These are phyloP conservation scores for Hozukius guyotensis DNA, from an alignment of 2,797 vertebrate genomes.

Conservation along the genomic window DNA sequence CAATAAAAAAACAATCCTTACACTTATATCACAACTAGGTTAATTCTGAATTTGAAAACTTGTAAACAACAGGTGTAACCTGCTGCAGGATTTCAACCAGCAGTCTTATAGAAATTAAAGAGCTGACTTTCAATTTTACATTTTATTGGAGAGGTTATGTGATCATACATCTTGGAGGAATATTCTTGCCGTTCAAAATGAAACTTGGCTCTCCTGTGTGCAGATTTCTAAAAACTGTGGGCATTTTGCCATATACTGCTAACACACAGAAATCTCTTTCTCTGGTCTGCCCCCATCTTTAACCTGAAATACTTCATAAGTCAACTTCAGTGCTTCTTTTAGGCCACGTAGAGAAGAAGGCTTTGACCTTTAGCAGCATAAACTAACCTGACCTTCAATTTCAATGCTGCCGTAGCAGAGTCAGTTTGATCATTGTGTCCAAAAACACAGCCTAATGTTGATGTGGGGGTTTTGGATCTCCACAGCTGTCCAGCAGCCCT, in stretches of 20 bases:
- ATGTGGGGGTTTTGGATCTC: constrained; percentile 59
- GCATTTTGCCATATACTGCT: background rate
- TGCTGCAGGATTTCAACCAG: background rate
- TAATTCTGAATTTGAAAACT: background rate
- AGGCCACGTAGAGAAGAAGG: background rate
- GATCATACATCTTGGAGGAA: background rate
- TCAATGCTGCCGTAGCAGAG: constrained; percentile 27
- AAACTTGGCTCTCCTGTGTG: background rate
- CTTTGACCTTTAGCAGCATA: constrained; percentile 50
- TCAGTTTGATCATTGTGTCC: constrained; percentile 49
- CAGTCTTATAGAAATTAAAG: background rate
- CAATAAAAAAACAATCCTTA: background rate
- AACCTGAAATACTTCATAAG: constrained; percentile 3
- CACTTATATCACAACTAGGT: background rate
- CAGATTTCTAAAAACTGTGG: constrained; percentile 21
- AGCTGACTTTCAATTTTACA: background rate
- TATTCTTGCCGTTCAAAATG: constrained; percentile 6
- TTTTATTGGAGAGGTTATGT: background rate
- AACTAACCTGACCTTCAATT: constrained; percentile 65
- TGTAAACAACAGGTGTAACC: background rate
- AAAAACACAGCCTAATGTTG: constrained; percentile 43
- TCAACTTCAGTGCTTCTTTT: constrained; percentile 1
- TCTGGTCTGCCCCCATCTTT: constrained; percentile 4
- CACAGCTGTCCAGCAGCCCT: constrained; percentile 76
- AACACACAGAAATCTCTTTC: background rate